Percentiles rank a stretch among this genome's conserved stretches.
Evolutionary conservation across 1,140 invertebrate genomes (phyloP).

Genomic region (Bombus fervidus): DNA sequence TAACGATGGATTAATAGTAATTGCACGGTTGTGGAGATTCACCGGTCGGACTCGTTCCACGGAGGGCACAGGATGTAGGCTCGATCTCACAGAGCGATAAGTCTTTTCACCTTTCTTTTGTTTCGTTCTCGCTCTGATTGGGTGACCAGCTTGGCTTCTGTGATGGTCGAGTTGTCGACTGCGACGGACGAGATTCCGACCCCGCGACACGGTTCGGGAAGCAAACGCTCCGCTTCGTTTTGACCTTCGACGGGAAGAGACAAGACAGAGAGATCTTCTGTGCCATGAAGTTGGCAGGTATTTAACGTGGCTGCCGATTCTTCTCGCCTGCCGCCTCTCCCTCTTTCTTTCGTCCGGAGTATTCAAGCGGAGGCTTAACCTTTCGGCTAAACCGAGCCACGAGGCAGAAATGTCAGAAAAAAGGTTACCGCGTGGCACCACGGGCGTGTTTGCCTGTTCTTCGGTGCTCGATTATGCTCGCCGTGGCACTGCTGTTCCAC

Average conservation of each 20-base stretch:
- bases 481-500: constrained; percentile 15
- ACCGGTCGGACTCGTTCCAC: constrained; percentile 42
- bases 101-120: constrained; percentile 82
- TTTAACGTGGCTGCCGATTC: constrained; percentile 10
- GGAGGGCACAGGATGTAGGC: constrained; percentile 72
- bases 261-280: constrained; percentile 38
- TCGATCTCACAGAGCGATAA: constrained; percentile 80
- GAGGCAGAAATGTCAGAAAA: constrained; percentile 69
- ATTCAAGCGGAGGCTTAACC: constrained; percentile 58
- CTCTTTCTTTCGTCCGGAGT: constrained; percentile 19
- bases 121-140: constrained; percentile 82
- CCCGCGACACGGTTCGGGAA: constrained; percentile 69
- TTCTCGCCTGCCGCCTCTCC: background rate
- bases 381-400: constrained; percentile 62
- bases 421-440: constrained; percentile 63
- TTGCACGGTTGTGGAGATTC: constrained; percentile 58
- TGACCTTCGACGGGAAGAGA: constrained; percentile 67
- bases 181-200: constrained; percentile 45
- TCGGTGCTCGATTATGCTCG: constrained; percentile 55
- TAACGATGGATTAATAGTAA: constrained; percentile 72
- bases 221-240: constrained; percentile 43
- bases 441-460: constrained; percentile 61
- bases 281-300: constrained; percentile 1
- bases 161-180: constrained; percentile 63
- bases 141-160: constrained; percentile 64